phyloP scores from a whole-genome alignment of 2,888 invertebrate species.

The Lepidonotus clava region DNA sequence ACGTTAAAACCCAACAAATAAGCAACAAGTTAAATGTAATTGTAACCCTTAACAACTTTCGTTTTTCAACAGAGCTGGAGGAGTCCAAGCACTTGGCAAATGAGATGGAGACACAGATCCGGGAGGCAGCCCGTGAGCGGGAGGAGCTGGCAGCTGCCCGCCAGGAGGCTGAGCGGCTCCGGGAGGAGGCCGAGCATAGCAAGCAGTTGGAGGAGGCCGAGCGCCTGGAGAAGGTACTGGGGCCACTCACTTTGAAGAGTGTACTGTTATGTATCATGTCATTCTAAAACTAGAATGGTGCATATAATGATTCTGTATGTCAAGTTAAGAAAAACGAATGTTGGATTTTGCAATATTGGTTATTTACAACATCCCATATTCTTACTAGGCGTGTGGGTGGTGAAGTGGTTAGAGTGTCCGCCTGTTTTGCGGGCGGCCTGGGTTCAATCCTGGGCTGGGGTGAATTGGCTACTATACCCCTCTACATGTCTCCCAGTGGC shows the following conservation, averaged over 20 bases:
- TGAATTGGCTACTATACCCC: too few relatives aligned
- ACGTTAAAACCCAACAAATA: too few relatives aligned
- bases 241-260: conserved; percentile 43
- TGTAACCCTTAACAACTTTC: conserved; percentile 86
- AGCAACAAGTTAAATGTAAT: conserved; percentile 95
- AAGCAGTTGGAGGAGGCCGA: conserved; percentile 88
- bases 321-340: too few relatives aligned
- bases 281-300: too few relatives aligned
- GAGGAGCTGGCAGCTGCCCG: conserved; percentile 94
- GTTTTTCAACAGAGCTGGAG: conserved; percentile 58
- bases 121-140: conserved; percentile 79
- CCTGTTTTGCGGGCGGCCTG: too few relatives aligned
- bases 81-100: conserved; percentile 60
- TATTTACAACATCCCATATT: too few relatives aligned
- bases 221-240: conserved; percentile 79
- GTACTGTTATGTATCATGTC: neutral
- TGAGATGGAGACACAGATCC: conserved; percentile 64
- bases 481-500: too few relatives aligned
- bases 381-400: too few relatives aligned
- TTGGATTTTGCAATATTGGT: too few relatives aligned
- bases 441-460: too few relatives aligned
- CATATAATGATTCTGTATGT: too few relatives aligned
- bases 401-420: too few relatives aligned
- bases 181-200: conserved; percentile 88
- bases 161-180: conserved; percentile 95